These are phyloP conservation scores for Cyprinella venusta DNA, from an alignment of 2,797 vertebrate species.

Conservation along the genomic window DNA sequence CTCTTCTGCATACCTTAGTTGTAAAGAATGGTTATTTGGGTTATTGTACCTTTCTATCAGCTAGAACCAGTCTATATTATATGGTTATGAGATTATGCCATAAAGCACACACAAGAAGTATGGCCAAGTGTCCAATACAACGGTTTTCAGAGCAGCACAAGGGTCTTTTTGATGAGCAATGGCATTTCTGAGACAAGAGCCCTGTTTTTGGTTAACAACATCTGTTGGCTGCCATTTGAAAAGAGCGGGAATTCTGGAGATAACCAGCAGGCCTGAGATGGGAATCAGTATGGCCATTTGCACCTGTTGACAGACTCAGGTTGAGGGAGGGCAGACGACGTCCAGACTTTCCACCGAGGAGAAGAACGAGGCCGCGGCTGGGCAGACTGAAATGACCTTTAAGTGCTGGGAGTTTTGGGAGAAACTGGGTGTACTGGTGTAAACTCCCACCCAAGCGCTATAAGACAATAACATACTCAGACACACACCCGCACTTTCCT, in stretches of 20 bases:
- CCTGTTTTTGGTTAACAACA: slow-evolving; percentile 70
- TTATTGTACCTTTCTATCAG: neutral
- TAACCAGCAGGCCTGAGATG: slow-evolving; percentile 75
- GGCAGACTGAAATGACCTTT: slow-evolving; percentile 47
- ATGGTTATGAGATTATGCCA: neutral
- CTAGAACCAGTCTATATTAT: neutral
- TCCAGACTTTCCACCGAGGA: slow-evolving; percentile 14
- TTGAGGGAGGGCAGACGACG: slow-evolving; percentile 21
- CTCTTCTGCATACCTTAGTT: no score
- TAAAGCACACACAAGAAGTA: neutral
- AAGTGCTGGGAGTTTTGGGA: slow-evolving; percentile 50
- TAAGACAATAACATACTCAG: slow-evolving; percentile 50
- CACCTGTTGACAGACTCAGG: slow-evolving; percentile 66
- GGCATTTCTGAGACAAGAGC: slow-evolving; percentile 34
- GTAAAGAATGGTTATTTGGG: neutral
- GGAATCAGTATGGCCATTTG: slow-evolving; percentile 71
- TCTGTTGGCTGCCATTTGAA: slow-evolving; percentile 79
- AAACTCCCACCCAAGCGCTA: slow-evolving; percentile 46
- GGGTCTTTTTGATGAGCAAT: slow-evolving; percentile 1
- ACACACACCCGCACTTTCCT: slow-evolving; percentile 45
- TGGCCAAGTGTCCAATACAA: slow-evolving; percentile 2
- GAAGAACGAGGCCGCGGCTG: slow-evolving; percentile 6
- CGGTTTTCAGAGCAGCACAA: slow-evolving; percentile 34
- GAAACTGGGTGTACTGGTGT: slow-evolving; percentile 41
- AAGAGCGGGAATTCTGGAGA: slow-evolving; percentile 58